Evolutionary conservation across 1,140 invertebrate genomes (phyloP).

Genomic region (Ctenoplectra terminalis): DNA sequence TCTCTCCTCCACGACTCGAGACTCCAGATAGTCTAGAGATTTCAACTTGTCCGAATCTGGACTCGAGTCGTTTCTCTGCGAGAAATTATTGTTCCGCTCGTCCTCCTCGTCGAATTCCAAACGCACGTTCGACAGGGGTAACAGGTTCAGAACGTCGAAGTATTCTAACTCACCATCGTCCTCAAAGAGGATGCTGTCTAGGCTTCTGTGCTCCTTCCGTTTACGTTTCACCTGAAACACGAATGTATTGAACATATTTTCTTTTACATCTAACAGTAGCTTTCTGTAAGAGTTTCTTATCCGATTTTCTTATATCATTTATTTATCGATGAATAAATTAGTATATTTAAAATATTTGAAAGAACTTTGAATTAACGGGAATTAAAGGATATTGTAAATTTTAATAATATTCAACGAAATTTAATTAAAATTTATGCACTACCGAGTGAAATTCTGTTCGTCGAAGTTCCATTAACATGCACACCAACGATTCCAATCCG

Average conservation of each 20-base stretch:
- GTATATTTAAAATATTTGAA: no score
- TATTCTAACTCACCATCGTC: slow-evolving; percentile 81
- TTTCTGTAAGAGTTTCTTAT: no score
- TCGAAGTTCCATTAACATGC: no score
- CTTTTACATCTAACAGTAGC: no score
- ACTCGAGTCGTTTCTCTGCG: background rate
- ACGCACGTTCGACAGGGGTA: slow-evolving; percentile 80
- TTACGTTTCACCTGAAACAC: slow-evolving; percentile 78
- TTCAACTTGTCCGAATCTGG: background rate
- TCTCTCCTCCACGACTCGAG: background rate
- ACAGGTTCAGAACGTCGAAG: slow-evolving; percentile 80
- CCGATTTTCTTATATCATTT: no score
- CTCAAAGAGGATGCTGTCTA: slow-evolving; percentile 81
- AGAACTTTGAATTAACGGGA: no score
- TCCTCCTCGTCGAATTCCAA: slow-evolving; percentile 73
- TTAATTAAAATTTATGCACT: background rate
- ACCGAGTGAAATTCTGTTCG: no score
- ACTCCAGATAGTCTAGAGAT: slow-evolving; percentile 37
- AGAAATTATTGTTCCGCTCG: slow-evolving; percentile 47
- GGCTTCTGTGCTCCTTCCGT: slow-evolving; percentile 80
- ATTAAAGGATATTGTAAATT: no score
- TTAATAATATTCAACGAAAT: background rate
- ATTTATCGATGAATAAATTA: no score
- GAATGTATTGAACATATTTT: background rate
- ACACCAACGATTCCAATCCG: background rate